Conservation (phyloP, 2,888 invertebrate species). For the Cheilosia vulpina region DNA sequence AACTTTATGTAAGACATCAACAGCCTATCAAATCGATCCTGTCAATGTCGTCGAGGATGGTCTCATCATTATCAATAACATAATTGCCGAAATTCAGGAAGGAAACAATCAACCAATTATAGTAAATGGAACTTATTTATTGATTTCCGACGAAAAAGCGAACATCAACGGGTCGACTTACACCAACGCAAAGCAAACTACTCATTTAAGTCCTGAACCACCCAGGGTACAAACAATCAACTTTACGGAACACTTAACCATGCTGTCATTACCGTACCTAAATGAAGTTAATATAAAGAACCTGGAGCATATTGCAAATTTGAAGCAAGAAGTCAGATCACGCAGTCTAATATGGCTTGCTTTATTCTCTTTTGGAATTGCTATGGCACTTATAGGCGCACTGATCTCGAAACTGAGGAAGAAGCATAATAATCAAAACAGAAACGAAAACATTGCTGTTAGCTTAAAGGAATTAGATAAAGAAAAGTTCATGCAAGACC, state of each 20-base stretch:
- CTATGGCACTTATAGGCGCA: not conserved
- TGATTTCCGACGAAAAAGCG: too few species aligned
- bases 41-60: not conserved
- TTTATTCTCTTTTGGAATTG: not conserved
- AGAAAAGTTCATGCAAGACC: not conserved
- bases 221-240: not conserved
- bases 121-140: too few species aligned
- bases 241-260: not conserved
- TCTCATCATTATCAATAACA: not conserved
- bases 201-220: too few species aligned
- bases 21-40: not conserved
- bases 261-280: not conserved
- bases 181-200: too few species aligned
- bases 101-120: too few species aligned
- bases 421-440: not conserved
- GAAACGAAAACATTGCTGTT: not conserved
- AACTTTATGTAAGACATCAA: not conserved
- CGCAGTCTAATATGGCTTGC: not conserved
- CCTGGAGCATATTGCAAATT: not conserved
- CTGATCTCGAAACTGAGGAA: not conserved
- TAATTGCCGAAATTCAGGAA: too few species aligned
- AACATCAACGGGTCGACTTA: too few species aligned
- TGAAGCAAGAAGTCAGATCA: not conserved
- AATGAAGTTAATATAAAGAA: constrained; percentile 1
- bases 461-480: not conserved